Evolutionary conservation across 2,888 invertebrate species (phyloP), one percentile per base, ranked within the genome.

Genomic region (Caenorhabditis macrosperma): DNA sequence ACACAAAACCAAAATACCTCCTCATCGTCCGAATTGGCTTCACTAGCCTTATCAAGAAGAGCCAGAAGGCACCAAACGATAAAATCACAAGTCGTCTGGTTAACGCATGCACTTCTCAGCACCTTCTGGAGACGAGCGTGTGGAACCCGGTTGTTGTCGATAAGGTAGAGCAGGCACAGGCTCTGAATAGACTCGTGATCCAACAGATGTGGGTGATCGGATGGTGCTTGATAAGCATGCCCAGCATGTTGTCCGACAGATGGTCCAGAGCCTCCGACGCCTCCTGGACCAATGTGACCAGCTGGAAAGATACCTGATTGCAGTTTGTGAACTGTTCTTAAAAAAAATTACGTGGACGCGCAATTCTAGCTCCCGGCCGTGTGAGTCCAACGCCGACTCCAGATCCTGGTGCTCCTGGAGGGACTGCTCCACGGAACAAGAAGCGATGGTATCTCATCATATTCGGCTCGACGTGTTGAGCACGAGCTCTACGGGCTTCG

Each of bases 131-230:
- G 79, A 46, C 95, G 93, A 26, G 94, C 92, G 26, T 94, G 94
- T 89, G 95, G 95, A 84, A 95, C 92, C 94, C 17, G 95, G 94
- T 90, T 95, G 48, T 72, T 95, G 90, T 95, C 95, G 4, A 95
- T 93, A 90, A 95, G 95, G 61, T 95, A 91, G 69, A 95, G 92
- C 41, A 95, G 94, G 64, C 95, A 91, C 10, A 95, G 92, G 88
- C 95, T 95, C 9, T 94, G 93, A 87, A 95, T 92, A 0, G 95
- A 94, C 90, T 96, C 95, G 82, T 94, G 94, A 91, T 96, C 95
- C 12, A 96, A 92, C 68, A 95, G 52, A 52, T 83, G 82, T 9
- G 80, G 63, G 9, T 81, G 69, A 44, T 80, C 75, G 0, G 74
- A 17, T 9, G 75, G 68, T 2, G 85, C 85, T 24, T 84, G 81